Evolutionary conservation across 1,140 invertebrate genomes (phyloP).

Genomic region (Drosophila trapezifrons): DNA sequence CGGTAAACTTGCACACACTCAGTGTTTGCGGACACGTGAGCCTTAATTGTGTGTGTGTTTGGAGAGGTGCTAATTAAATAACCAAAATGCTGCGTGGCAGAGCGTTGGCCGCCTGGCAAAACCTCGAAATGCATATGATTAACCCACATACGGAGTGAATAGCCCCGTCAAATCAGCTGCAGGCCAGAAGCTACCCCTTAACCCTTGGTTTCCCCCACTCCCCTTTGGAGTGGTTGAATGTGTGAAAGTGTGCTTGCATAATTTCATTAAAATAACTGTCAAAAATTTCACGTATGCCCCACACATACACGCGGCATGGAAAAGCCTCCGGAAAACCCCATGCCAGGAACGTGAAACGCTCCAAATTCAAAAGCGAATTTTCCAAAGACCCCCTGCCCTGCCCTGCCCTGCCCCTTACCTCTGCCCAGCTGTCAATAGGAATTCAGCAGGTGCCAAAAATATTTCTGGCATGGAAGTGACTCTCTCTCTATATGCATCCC

Average conservation of each 20-base stretch:
- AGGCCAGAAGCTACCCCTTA: slow-evolving; percentile 7
- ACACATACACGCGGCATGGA: slow-evolving; percentile 28
- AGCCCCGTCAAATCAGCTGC: slow-evolving; percentile 24
- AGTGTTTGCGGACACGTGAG: slow-evolving; percentile 27
- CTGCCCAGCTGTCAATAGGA: slow-evolving; percentile 72
- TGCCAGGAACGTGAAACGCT: slow-evolving; percentile 31
- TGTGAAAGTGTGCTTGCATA: slow-evolving; percentile 78
- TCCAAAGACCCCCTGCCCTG: slow-evolving; percentile 14
- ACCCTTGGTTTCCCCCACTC: background rate
- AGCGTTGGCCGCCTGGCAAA: slow-evolving; percentile 28
- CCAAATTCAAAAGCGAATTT: slow-evolving; percentile 70
- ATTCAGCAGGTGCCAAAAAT: slow-evolving; percentile 81
- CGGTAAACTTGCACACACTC: background rate
- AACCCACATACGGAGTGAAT: slow-evolving; percentile 57
- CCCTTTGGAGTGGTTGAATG: slow-evolving; percentile 45
- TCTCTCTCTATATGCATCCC: slow-evolving; percentile 16
- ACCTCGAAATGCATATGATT: slow-evolving; percentile 66
- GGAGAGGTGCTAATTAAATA: slow-evolving; percentile 66
- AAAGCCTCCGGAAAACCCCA: slow-evolving; percentile 16
- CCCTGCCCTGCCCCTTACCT: background rate
- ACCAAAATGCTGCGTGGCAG: slow-evolving; percentile 56
- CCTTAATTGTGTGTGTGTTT: slow-evolving; percentile 25
- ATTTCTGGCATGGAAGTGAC: slow-evolving; percentile 69
- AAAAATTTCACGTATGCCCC: slow-evolving; percentile 75
- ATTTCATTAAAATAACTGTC: slow-evolving; percentile 83